Conservation (phyloP, 2,888 invertebrate genomes). For the Drepanosiphum platanoidis region DNA sequence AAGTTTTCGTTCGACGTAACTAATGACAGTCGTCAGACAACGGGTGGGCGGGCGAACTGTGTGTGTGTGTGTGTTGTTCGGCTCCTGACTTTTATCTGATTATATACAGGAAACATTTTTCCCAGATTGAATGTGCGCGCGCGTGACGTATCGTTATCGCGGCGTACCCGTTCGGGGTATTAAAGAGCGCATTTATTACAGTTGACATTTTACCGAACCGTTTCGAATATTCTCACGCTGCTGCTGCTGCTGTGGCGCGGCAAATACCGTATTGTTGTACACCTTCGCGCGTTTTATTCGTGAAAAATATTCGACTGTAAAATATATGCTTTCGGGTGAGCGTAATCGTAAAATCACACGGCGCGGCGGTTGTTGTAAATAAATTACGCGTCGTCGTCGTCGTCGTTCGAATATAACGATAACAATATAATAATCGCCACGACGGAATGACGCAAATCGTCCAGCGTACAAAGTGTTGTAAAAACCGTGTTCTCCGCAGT, state of each 20-base stretch:
- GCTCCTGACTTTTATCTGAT: slow-evolving; percentile 46
- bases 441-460: slow-evolving; percentile 26
- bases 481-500: background rate
- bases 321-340: slow-evolving; percentile 26
- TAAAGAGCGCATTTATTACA: slow-evolving; percentile 14
- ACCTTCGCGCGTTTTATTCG: slow-evolving; percentile 14
- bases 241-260: background rate
- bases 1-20: slow-evolving; percentile 24
- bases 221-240: background rate
- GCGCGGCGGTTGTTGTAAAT: too few species aligned
- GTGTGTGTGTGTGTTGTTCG: background rate
- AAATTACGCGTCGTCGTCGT: background rate
- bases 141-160: background rate
- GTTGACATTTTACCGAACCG: slow-evolving; percentile 28
- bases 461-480: background rate
- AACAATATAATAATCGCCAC: background rate
- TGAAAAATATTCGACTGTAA: background rate
- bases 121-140: background rate
- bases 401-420: background rate
- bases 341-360: slow-evolving; percentile 12
- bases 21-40: slow-evolving; percentile 31
- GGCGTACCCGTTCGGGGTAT: background rate
- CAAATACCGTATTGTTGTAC: background rate
- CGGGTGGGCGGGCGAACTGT: slow-evolving; percentile 33
- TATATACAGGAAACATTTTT: background rate